Percentiles rank a stretch among this genome's conserved stretches.
Conservation (phyloP, 2,888 invertebrate genomes). For the Epinotia nisella region DNA sequence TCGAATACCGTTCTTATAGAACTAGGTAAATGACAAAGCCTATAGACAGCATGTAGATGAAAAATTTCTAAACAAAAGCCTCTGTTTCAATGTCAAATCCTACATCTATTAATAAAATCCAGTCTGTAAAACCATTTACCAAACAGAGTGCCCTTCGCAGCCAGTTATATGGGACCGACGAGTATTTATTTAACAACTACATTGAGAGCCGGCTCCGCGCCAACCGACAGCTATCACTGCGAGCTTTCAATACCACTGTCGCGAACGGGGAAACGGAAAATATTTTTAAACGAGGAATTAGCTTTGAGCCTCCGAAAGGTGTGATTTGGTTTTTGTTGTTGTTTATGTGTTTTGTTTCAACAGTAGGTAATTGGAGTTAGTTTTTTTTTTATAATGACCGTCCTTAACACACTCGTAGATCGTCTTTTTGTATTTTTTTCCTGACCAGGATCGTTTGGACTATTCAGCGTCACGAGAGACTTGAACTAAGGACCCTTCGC, state of each 20-base stretch:
- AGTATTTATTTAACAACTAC: slow-evolving; percentile 42
- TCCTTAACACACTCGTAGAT: too few species aligned
- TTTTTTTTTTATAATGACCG: too few species aligned
- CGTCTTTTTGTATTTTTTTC: too few species aligned
- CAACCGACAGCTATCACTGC: slow-evolving; percentile 28
- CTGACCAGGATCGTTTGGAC: too few species aligned
- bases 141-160: slow-evolving; percentile 30
- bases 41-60: not conserved
- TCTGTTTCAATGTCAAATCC: not conserved
- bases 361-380: not conserved
- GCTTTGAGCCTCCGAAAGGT: slow-evolving; percentile 2
- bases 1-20: not conserved
- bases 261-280: slow-evolving; percentile 17
- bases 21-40: not conserved
- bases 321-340: slow-evolving; percentile 11
- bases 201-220: slow-evolving; percentile 15
- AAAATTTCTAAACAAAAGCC: slow-evolving; percentile 11
- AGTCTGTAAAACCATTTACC: slow-evolving; percentile 17
- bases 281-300: slow-evolving; percentile 23
- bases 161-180: slow-evolving; percentile 15
- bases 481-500: too few species aligned
- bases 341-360: slow-evolving; percentile 7
- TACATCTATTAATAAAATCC: slow-evolving; percentile 13
- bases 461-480: too few species aligned
- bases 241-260: slow-evolving; percentile 28